phyloP scores from a whole-genome alignment of 2,797 vertebrate genomes.

The Liasis olivaceus region DNA sequence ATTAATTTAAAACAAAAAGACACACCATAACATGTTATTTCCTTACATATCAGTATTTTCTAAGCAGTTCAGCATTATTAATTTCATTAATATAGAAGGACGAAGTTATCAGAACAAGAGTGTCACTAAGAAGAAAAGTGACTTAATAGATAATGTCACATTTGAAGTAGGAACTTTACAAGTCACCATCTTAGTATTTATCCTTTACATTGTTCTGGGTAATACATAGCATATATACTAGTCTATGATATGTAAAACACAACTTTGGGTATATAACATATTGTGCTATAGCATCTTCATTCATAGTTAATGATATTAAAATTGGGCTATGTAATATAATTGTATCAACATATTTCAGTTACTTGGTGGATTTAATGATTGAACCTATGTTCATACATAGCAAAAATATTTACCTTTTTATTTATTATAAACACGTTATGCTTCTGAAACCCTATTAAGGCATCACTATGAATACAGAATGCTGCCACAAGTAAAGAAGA shows the following conservation, averaged over 20 bases:
- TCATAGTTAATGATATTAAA: background rate
- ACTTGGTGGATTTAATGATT: background rate
- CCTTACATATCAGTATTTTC: background rate
- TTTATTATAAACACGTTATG: background rate
- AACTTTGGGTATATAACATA: background rate
- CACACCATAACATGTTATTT: background rate
- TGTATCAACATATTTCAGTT: background rate
- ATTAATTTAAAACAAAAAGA: background rate
- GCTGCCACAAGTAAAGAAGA: too few relatives aligned
- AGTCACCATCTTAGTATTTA: too few relatives aligned
- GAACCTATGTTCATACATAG: background rate
- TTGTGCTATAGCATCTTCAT: background rate
- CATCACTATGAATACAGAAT: too few relatives aligned
- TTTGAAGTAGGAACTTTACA: background rate
- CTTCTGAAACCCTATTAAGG: background rate
- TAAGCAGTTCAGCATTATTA: background rate
- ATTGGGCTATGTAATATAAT: background rate
- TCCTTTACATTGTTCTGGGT: too few relatives aligned
- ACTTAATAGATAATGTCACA: background rate
- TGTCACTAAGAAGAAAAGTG: background rate
- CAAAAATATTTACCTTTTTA: background rate
- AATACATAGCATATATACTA: background rate
- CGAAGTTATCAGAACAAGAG: background rate
- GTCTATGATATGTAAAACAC: background rate
- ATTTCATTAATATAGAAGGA: background rate